phyloP scores from a whole-genome alignment of 2,797 vertebrate genomes.

The Esox masquinongy region DNA sequence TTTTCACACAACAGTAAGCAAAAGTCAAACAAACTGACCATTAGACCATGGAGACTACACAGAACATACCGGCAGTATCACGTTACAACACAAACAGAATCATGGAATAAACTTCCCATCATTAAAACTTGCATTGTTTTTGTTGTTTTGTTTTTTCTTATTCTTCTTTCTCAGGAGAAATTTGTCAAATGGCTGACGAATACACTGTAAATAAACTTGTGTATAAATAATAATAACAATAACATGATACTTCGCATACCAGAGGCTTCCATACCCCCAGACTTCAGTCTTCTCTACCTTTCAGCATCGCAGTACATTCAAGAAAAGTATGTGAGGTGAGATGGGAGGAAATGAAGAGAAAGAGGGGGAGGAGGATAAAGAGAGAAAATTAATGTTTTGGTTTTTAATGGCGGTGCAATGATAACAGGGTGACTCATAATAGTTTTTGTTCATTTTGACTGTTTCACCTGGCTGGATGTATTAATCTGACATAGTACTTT shows the following conservation, averaged over 20 bases:
- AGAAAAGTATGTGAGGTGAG: constrained; percentile 1
- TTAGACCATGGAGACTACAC: constrained; percentile 23
- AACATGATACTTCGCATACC: constrained; percentile 38
- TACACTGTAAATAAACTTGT: constrained; percentile 41
- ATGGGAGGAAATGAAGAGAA: neutral
- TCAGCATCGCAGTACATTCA: neutral
- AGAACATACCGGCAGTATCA: constrained; percentile 21
- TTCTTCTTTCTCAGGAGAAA: constrained; percentile 52
- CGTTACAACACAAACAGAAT: constrained; percentile 36
- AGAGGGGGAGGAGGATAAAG: neutral
- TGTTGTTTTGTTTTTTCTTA: constrained; percentile 30
- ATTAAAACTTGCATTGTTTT: constrained; percentile 37
- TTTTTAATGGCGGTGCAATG: neutral
- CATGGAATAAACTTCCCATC: constrained; percentile 46
- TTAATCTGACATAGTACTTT: neutral
- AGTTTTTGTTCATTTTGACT: neutral
- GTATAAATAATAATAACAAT: constrained; percentile 45
- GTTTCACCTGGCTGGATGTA: neutral
- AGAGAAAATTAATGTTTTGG: neutral
- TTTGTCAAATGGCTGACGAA: constrained; percentile 35
- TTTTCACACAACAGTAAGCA: constrained; percentile 9
- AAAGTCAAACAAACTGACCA: constrained; percentile 13
- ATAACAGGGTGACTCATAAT: neutral
- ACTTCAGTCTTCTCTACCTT: neutral
- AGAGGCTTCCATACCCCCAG: constrained; percentile 11